These are phyloP conservation scores for Pherbina coryleti DNA, from an alignment of 2,888 invertebrate genomes.

Conservation along the genomic window DNA sequence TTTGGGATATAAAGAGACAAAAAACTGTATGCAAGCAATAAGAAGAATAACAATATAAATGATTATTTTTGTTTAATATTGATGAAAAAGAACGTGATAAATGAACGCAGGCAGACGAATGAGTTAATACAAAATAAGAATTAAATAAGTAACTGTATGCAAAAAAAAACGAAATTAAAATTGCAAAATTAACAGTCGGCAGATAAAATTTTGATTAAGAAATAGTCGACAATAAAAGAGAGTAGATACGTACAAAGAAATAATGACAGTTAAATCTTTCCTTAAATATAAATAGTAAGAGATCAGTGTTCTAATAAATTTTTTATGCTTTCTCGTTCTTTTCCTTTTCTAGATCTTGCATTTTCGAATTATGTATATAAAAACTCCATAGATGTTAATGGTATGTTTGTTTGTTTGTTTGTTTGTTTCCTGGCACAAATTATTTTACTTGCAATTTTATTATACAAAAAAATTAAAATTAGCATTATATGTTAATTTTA, in stretches of 20 bases:
- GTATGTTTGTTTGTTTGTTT: neutral
- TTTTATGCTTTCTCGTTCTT: constrained; percentile 22
- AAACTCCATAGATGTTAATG: neutral
- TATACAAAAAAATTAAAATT: too few species aligned
- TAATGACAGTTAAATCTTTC: neutral
- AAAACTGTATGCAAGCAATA: neutral
- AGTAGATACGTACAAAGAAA: neutral
- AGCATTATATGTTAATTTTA: neutral
- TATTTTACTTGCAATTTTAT: neutral
- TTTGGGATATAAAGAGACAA: neutral
- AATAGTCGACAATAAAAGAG: neutral
- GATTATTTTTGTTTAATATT: neutral
- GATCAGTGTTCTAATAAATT: neutral
- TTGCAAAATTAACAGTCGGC: too few species aligned
- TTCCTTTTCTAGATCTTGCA: constrained; percentile 11
- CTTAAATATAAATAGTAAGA: neutral
- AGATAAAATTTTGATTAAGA: too few species aligned
- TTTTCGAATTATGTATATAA: neutral
- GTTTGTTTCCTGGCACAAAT: constrained; percentile 9
- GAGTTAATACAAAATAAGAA: too few species aligned
- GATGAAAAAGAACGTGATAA: too few species aligned
- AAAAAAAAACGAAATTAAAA: too few species aligned
- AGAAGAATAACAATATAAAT: neutral
- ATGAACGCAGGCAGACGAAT: too few species aligned
- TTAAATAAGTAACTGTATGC: too few species aligned